Base-by-base conservation (phyloP, 2,888 invertebrate genomes). In the Pecten maximus region DNA sequence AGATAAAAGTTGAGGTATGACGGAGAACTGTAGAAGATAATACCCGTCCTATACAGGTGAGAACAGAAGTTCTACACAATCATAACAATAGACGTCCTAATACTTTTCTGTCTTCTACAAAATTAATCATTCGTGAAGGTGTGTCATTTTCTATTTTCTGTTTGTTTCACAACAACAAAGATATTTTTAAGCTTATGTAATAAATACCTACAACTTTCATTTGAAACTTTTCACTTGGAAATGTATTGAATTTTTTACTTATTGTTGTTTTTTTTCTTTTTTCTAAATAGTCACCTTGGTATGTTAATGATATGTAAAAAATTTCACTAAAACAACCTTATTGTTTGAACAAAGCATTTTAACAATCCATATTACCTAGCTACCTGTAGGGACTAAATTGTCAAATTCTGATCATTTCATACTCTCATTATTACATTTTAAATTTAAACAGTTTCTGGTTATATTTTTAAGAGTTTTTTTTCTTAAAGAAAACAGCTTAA, bases 171-270 rank as follows among this genome's bases (percentile, higher is more conserved):
- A 74, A 74, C 23, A 19, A 74, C 28, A 35, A 74, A 28, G 74
- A 74, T 35, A 74, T 74, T 74, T 35, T 74, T 28, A 74, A 74
- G 74, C 35, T 35, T 74, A 74, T 74, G 74, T 74, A 74, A 74
- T 35, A 35, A 35, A 74, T 35, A 74, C 74, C 15, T 0, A 35
- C 74, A 74, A 74, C 74, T 74, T 74, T 74, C 74, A 74, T 35
- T 74, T 74, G 35, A 74, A 35, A 74, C 28, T 74, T 74, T 74
- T 74, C 74, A 74, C 74, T 74, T 74, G 28, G 74, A 74, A 74
- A 60, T 23, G 60, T 60, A 74, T 35, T 3, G 35, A 74, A 35
- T 35, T 74, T 28, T 74, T 44, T 44, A 44, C 12, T n/a, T 6
- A 44, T 44, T 44, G 12, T 12, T 44, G 8, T 10, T 44, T 44